A percentile compares a stretch with the other conserved stretches of the same genome.
Evolutionary conservation across 2,113 vertebrate species (phyloP).

Genomic region (Muscicapa adusta): DNA sequence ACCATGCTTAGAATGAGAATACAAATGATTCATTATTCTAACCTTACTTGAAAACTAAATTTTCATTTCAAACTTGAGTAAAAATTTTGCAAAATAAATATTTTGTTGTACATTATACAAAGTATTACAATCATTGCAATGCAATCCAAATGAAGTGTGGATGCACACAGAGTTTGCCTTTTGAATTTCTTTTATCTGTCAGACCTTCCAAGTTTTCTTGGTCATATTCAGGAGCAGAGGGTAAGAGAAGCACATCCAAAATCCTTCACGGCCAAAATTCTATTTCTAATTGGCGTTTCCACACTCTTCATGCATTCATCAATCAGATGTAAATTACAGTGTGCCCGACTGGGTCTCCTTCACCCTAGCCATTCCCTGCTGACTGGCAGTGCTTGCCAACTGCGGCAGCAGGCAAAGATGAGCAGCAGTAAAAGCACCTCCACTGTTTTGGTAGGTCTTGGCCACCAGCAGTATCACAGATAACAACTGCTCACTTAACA

Average conservation of each 20-base stretch:
- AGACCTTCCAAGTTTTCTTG: neutral
- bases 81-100: neutral
- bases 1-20: neutral
- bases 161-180: neutral
- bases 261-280: neutral
- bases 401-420: constrained; percentile 53
- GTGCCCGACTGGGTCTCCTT: constrained; percentile 46
- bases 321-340: constrained; percentile 59
- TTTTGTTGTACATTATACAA: neutral
- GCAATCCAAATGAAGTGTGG: neutral
- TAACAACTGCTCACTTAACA: constrained; percentile 52
- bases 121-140: neutral
- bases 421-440: constrained; percentile 33
- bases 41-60: neutral
- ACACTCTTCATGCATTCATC: constrained; percentile 17
- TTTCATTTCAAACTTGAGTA: neutral
- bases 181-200: neutral
- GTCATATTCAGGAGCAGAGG: neutral
- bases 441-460: neutral
- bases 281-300: constrained; percentile 35
- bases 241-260: neutral
- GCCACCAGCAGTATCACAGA: constrained; percentile 3
- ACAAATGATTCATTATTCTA: neutral
- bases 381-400: constrained; percentile 64
- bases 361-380: constrained; percentile 48